Percentiles rank a stretch among this genome's conserved stretches.
These are phyloP conservation scores for Zapus hudsonius DNA, from an alignment of 2,113 vertebrate species.

Conservation along the genomic window DNA sequence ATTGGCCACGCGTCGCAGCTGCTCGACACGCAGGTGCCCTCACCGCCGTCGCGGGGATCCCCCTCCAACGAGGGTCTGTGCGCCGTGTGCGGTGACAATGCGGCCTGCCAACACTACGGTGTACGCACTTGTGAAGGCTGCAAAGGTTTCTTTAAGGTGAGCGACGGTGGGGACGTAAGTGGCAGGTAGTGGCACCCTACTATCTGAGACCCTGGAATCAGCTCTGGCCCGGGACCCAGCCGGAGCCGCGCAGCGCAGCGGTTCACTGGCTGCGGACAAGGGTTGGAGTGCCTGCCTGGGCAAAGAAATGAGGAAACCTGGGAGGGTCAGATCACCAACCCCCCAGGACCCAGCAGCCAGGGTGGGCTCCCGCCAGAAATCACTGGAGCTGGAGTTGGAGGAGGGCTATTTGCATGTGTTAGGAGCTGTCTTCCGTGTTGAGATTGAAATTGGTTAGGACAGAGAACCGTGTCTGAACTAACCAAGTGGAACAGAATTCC, in stretches of 20 bases:
- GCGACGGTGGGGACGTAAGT: background rate
- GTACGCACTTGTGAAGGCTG: conserved; percentile 97
- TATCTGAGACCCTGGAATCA: background rate
- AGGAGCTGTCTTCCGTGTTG: conserved; percentile 80
- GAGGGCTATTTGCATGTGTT: conserved; percentile 75
- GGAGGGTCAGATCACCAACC: background rate
- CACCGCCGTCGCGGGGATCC: conserved; percentile 95
- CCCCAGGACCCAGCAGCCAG: background rate
- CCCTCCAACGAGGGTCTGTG: conserved; percentile 98
- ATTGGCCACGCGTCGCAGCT: conserved; percentile 96
- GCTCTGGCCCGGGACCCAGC: background rate
- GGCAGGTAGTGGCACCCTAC: background rate
- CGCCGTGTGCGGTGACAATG: conserved; percentile 98
- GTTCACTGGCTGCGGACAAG: background rate
- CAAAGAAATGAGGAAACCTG: background rate
- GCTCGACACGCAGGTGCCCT: conserved; percentile 96
- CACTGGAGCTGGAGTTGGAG: conserved; percentile 31
- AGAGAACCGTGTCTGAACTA: conserved; percentile 88
- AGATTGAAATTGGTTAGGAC: conserved; percentile 90
- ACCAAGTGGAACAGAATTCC: conserved; percentile 91
- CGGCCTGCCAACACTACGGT: conserved; percentile 96
- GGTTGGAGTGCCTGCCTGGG: background rate
- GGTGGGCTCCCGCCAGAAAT: conserved; percentile 43
- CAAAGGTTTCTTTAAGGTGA: conserved; percentile 98
- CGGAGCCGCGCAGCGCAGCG: background rate